Percentiles rank a stretch among this genome's conserved stretches.
phyloP scores from a whole-genome alignment of 1,140 invertebrate genomes.

The Platorchestia sp. region DNA sequence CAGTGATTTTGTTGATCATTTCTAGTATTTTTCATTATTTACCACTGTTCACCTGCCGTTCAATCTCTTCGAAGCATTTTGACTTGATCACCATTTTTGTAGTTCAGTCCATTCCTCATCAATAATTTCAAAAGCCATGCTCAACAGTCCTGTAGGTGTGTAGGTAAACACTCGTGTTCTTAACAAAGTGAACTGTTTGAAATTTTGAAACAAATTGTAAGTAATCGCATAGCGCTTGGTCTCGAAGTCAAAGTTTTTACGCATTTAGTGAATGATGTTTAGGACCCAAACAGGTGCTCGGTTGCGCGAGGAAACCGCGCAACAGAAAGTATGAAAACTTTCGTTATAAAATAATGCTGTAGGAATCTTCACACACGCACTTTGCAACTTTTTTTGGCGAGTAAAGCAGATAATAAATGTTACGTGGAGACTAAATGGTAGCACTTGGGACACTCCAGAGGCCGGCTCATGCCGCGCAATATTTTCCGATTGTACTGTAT shows the following conservation, averaged over 20 bases:
- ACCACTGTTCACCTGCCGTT: not conserved
- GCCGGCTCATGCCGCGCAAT: constrained; percentile 6
- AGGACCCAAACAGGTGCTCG: not conserved
- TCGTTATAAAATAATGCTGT: not conserved
- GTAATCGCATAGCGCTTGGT: not conserved
- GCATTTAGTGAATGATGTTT: not conserved
- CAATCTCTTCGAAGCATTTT: not conserved
- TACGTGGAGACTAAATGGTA: not conserved
- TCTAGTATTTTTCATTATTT: not conserved
- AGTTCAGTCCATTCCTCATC: not conserved
- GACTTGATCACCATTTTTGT: not conserved
- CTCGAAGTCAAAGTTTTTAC: not conserved
- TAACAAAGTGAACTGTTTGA: not conserved
- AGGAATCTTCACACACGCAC: not conserved
- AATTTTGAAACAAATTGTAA: not conserved
- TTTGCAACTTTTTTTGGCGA: not conserved
- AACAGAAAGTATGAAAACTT: not conserved
- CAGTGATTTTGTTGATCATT: not conserved
- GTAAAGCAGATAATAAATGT: not conserved
- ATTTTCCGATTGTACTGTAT: not conserved
- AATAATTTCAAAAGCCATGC: not conserved
- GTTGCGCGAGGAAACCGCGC: not conserved
- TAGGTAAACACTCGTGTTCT: not conserved
- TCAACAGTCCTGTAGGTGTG: not conserved
- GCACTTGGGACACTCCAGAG: not conserved